Conservation (phyloP, 2,797 vertebrate genomes). For the Zenarchopterus dispar region DNA sequence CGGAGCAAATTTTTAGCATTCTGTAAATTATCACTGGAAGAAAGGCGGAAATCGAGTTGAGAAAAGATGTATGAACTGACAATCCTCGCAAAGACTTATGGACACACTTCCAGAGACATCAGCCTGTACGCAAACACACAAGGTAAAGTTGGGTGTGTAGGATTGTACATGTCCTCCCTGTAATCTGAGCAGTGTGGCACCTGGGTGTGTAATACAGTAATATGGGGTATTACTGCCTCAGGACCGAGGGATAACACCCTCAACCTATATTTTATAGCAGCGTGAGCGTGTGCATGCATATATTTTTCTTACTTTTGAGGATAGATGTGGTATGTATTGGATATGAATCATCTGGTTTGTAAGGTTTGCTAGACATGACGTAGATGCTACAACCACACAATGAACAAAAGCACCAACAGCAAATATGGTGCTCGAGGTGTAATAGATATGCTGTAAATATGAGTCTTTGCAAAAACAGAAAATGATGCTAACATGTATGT, state of each 20-base stretch:
- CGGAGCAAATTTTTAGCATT: no score
- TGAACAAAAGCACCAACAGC: not conserved
- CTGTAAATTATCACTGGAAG: no score
- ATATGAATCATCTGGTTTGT: constrained; percentile 34
- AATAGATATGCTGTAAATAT: not conserved
- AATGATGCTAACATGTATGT: no score
- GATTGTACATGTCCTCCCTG: constrained; percentile 64
- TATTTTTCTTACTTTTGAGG: constrained; percentile 26
- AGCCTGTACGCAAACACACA: constrained; percentile 20
- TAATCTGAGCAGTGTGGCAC: constrained; percentile 72
- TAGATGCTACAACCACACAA: not conserved
- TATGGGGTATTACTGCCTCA: constrained; percentile 80
- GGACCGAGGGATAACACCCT: constrained; percentile 68
- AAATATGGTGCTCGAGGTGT: not conserved
- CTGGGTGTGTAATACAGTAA: constrained; percentile 83
- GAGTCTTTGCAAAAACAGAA: no score
- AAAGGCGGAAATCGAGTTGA: not conserved
- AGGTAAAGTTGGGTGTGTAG: constrained; percentile 58
- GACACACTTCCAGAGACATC: constrained; percentile 19
- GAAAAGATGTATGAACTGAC: not conserved
- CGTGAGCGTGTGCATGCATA: constrained; percentile 47
- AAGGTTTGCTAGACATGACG: not conserved
- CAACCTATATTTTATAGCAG: constrained; percentile 80
- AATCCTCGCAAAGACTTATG: constrained; percentile 6
- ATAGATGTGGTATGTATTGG: constrained; percentile 8